Percentiles rank a stretch among this genome's conserved stretches.
Conservation (phyloP, 2,113 vertebrate species). For the Miniopterus natalensis region DNA sequence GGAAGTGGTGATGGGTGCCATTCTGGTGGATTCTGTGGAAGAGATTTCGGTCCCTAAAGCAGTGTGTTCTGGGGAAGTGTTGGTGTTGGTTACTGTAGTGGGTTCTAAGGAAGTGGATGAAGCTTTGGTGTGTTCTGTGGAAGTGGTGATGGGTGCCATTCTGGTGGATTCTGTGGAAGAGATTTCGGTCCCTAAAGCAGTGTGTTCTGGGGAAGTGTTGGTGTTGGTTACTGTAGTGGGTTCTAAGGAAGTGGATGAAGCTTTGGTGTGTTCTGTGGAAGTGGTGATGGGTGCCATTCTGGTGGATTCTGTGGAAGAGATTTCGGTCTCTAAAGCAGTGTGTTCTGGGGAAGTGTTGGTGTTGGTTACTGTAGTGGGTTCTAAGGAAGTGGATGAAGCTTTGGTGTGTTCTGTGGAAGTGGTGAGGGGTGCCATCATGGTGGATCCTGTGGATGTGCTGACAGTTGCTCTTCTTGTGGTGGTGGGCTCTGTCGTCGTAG, state of each 20-base stretch:
- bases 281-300: too few relatives aligned
- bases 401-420: too few relatives aligned
- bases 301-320: background rate
- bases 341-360: too few relatives aligned
- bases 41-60: fast-evolving
- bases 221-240: background rate
- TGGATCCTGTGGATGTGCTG: too few relatives aligned
- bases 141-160: too few relatives aligned
- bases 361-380: too few relatives aligned
- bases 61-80: background rate
- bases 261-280: background rate
- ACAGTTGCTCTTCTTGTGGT: too few relatives aligned
- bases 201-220: background rate
- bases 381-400: too few relatives aligned
- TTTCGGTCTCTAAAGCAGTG: too few relatives aligned
- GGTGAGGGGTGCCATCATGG: too few relatives aligned
- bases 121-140: background rate
- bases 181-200: too few relatives aligned
- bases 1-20: too few relatives aligned
- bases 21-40: background rate
- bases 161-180: fast-evolving
- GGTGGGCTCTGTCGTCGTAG: background rate
- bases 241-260: background rate
- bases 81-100: background rate
- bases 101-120: background rate